Evolutionary conservation across 2,797 vertebrate species (phyloP).

Genomic region (Notolepis coatsorum): DNA sequence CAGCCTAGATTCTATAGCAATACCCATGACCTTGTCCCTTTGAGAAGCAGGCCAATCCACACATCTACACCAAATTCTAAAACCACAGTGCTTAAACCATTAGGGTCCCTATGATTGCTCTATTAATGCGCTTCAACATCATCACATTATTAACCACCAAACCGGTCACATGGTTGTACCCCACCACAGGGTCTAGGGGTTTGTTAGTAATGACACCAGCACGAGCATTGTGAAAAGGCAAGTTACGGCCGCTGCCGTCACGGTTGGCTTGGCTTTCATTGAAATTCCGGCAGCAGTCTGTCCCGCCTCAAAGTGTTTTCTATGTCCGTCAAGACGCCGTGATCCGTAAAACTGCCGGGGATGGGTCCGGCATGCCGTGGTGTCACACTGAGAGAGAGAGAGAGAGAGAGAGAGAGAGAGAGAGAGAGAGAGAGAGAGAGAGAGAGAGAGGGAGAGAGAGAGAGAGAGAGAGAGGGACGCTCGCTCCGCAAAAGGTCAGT

Average conservation of each 20-base stretch:
- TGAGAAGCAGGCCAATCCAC: slow-evolving; percentile 35
- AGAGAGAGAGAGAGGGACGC: slow-evolving; percentile 58
- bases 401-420: not conserved
- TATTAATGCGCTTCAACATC: slow-evolving; percentile 13
- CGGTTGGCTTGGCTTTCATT: slow-evolving; percentile 41
- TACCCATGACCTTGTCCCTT: slow-evolving; percentile 36
- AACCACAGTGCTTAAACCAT: slow-evolving; percentile 15
- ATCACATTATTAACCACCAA: slow-evolving; percentile 36
- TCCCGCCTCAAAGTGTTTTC: slow-evolving; percentile 41
- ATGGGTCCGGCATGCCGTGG: slow-evolving; percentile 45
- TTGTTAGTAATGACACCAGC: slow-evolving; percentile 54
- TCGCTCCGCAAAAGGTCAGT: slow-evolving; percentile 63
- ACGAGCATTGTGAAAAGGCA: slow-evolving; percentile 31
- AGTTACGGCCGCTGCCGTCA: slow-evolving; percentile 30
- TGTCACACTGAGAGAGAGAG: slow-evolving; percentile 51
- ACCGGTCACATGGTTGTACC: slow-evolving; percentile 6
- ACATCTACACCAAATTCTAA: slow-evolving; percentile 30
- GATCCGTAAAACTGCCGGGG: slow-evolving; percentile 70
- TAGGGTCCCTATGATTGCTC: slow-evolving; percentile 25
- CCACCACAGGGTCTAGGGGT: slow-evolving; percentile 11
- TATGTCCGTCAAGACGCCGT: slow-evolving; percentile 49
- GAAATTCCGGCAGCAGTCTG: slow-evolving; percentile 33
- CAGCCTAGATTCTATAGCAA: slow-evolving; percentile 44
- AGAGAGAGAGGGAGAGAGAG: not conserved
- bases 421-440: too few species aligned